phyloP scores from a whole-genome alignment of 2,113 vertebrate genomes.

The Centropristis striata region DNA sequence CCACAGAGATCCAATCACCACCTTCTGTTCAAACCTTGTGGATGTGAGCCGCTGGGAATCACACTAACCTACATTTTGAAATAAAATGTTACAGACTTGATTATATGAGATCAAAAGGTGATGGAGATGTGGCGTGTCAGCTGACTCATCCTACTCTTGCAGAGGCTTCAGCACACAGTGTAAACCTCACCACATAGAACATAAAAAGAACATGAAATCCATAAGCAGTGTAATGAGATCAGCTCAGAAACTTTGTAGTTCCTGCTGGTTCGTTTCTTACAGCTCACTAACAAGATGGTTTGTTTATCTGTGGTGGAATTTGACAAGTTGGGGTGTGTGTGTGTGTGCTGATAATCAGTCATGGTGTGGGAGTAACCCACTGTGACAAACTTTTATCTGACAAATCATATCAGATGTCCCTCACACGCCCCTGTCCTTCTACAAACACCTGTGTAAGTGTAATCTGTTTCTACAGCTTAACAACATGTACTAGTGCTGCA shows the following conservation, averaged over 20 bases:
- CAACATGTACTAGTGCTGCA: background rate
- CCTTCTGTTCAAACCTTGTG: background rate
- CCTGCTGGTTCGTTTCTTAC: background rate
- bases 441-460: background rate
- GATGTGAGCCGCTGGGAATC: background rate
- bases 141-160: background rate
- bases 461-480: background rate
- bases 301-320: background rate
- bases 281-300: background rate
- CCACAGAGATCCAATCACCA: background rate
- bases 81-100: background rate
- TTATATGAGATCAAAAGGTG: background rate
- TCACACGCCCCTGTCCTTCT: background rate
- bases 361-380: background rate
- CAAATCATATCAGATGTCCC: background rate
- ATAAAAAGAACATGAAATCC: background rate
- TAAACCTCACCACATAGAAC: background rate
- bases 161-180: background rate
- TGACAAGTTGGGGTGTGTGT: background rate
- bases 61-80: background rate
- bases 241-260: background rate
- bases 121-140: background rate
- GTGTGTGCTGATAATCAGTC: background rate
- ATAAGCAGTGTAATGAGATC: background rate
- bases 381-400: conserved; percentile 30